Evolutionary conservation across 2,797 vertebrate species (phyloP), one percentile per base, ranked within the genome.

Genomic region (Luscinia luscinia): DNA sequence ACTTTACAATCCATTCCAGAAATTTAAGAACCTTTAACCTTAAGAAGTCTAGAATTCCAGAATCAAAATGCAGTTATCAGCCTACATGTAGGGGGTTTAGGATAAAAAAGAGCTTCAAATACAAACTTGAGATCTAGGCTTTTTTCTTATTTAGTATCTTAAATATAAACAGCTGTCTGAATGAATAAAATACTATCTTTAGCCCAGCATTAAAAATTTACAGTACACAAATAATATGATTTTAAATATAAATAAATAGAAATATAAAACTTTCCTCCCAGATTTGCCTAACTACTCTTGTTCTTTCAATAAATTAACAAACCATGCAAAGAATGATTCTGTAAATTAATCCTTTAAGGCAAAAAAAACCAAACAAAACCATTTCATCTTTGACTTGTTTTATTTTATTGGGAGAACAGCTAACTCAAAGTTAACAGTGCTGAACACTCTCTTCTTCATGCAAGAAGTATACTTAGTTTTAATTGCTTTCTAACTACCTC

Each of bases 341-440:
- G 48, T 18, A 84, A 84, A 83, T 38, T 28, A 80, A 74, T 66
- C 17, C 19, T 36, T 62, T 16, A 62, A 78, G 18, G 26, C 17
- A 87, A 78, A 88, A 73, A 73, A 82, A 30, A 6, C 5, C 24
- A 81, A 86, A 87, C 80, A 78, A 81, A 89, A 38, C 13, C 15
- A 38, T 45, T 62, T 75, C 4, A 89, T 86, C 86, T 94, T 84
- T 61, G 40, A 74, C 90, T 94, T 85, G 68, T 28, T 96, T 69
- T 92, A 74, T 96, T 97, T 93, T 94, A 93, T 93, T 76, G 80
- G 58, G 67, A 54, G 61, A 91, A 82, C 12, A 86, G 77, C 58
- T 95, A 96, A 90, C 76, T 94, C 38, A 73, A 67, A 66, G 66
- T 90, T 87, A 82, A 85, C 69, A 91, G 55, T 5, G 11, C 22